Conservation (phyloP, 2,797 vertebrate species). For the Meda fulgida region DNA sequence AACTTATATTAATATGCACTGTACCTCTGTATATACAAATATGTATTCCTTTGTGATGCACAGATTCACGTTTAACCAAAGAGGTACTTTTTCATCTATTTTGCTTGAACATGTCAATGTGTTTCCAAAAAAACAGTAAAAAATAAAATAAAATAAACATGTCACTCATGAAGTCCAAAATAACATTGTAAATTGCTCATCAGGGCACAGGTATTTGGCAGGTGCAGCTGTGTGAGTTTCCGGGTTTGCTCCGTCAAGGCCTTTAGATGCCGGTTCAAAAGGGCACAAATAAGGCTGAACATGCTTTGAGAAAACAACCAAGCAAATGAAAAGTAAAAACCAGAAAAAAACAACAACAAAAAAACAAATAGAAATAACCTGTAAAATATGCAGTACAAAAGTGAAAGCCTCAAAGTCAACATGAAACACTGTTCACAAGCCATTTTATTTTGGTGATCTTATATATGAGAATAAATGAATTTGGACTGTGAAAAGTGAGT, state of each 20-base stretch:
- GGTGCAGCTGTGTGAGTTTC: slow-evolving; percentile 2
- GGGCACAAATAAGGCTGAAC: not conserved
- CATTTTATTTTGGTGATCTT: not conserved
- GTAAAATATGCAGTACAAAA: not conserved
- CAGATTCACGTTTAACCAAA: slow-evolving; percentile 82
- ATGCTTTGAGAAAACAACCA: slow-evolving; percentile 1
- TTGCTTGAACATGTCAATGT: slow-evolving; percentile 66
- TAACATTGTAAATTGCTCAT: slow-evolving; percentile 11
- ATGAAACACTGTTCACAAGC: not conserved
- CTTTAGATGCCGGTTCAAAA: not conserved
- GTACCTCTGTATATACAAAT: slow-evolving; percentile 62
- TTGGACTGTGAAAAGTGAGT: not conserved
- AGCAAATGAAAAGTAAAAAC: slow-evolving; percentile 3
- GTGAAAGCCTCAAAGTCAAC: not conserved
- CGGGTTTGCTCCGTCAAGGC: not conserved
- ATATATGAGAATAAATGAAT: not conserved
- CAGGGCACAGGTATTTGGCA: slow-evolving; percentile 23
- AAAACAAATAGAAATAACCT: not conserved
- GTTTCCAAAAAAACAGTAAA: slow-evolving; percentile 60
- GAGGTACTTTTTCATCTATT: slow-evolving; percentile 77
- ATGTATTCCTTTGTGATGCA: slow-evolving; percentile 81
- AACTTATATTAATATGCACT: slow-evolving; percentile 61
- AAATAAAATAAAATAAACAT: not conserved
- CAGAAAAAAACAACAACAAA: not conserved
- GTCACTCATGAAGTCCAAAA: slow-evolving; percentile 27